These are phyloP conservation scores for Trichopoda pennipes DNA, from an alignment of 2,888 invertebrate genomes.

Conservation along the genomic window DNA sequence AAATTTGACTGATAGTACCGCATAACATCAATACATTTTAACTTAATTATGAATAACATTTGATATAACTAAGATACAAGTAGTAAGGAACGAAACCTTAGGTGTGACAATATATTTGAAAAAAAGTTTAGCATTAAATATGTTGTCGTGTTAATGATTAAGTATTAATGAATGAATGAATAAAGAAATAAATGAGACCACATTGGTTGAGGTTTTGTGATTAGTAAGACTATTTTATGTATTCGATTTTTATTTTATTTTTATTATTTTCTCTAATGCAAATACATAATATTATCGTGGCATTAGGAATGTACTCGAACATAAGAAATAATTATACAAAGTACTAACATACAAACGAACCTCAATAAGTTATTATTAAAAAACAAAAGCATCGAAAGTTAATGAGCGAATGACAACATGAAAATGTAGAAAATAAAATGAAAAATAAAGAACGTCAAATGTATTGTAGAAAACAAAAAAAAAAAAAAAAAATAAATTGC, in stretches of 20 bases:
- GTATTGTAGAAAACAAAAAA: constrained; percentile 19
- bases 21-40: too few species aligned
- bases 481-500: constrained; percentile 56
- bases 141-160: constrained; percentile 31
- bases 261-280: constrained; percentile 9
- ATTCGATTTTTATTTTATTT: constrained; percentile 17
- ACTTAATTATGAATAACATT: too few species aligned
- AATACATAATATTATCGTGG: constrained; percentile 52
- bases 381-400: constrained; percentile 27
- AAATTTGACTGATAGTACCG: too few species aligned
- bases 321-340: constrained; percentile 30
- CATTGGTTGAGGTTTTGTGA: constrained; percentile 51
- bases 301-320: constrained; percentile 27
- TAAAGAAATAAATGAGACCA: neutral
- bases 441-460: neutral
- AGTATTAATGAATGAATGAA: constrained; percentile 23
- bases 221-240: constrained; percentile 56
- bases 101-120: neutral
- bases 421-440: constrained; percentile 35
- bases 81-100: neutral
- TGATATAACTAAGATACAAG: too few species aligned
- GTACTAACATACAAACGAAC: constrained; percentile 1
- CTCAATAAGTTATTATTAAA: neutral
- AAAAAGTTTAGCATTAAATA: neutral
- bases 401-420: constrained; percentile 55